Conservation (phyloP, 2,888 invertebrate genomes). For the Physocephala rufipes region DNA sequence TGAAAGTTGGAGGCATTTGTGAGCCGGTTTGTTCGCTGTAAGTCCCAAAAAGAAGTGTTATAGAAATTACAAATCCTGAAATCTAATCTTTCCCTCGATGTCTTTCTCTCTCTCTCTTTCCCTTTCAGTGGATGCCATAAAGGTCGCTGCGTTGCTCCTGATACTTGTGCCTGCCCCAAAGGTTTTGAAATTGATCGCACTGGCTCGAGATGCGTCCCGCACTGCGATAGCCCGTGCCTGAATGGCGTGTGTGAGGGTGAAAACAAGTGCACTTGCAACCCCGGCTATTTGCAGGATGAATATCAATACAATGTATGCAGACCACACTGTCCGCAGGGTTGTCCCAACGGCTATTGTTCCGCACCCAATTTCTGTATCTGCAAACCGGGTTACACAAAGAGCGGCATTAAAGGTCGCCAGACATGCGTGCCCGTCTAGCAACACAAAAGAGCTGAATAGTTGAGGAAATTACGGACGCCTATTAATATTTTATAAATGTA, state of each 20-base stretch:
- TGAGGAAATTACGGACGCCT: no score
- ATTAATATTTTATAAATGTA: not conserved
- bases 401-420: conserved; percentile 68
- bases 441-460: not conserved
- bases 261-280: conserved; percentile 71
- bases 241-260: conserved; percentile 76
- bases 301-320: conserved; percentile 66
- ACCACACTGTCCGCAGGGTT: conserved; percentile 75
- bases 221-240: conserved; percentile 73
- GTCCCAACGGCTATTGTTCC: conserved; percentile 77
- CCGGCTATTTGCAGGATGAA: conserved; percentile 68
- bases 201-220: conserved; percentile 67
- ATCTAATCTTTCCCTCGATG: not conserved
- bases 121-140: conserved; percentile 57
- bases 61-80: not conserved
- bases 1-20: conserved; percentile 63
- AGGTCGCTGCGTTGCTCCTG: conserved; percentile 64
- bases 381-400: conserved; percentile 71
- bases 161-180: conserved; percentile 60
- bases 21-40: conserved; percentile 61
- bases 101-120: not conserved
- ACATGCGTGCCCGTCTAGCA: conserved; percentile 67
- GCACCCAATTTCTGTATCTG: conserved; percentile 80
- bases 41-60: conserved; percentile 34
- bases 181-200: conserved; percentile 56